Base-by-base conservation (phyloP, 2,888 invertebrate genomes). In the Smittia aterrima region DNA sequence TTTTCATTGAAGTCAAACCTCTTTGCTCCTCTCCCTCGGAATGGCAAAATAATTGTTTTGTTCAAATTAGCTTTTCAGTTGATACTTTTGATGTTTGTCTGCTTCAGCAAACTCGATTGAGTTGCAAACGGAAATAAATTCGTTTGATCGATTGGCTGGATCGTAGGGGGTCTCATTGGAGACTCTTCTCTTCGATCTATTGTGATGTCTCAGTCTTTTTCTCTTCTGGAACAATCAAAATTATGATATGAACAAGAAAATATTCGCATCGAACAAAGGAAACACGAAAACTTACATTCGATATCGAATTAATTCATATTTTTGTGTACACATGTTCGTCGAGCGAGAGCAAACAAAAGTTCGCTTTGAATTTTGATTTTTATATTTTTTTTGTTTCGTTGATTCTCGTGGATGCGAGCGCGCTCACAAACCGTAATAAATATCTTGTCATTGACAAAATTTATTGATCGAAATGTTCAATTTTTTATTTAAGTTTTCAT, bases 261-360 rank as follows among this genome's bases (percentile, higher is more conserved):
- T 47, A 47, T 22, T 22, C 20, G 58, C 58, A 58, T 13, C 18
- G 22, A 18, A 72, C 58, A 72, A 40, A 72, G 62, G 32, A 72
- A 72, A 72, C 72, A 72, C 58, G 72, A 72, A 54, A 72, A 72
- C 58, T 72, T 72, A 72, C 72, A 72, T 72, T 72, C 40, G 32
- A 22, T 58, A 24, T 27, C n/a, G 25, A 54, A 72, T 62, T 72
- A 32, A 72, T 72, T 72, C 72, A 20, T 62, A 72, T 72, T 54
- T 72, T 71, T 53, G 9, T 18, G 22, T 72, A 72, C 72, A 72
- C 54, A 72, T 72, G 72, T 72, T 72, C 54, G 32, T 7, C 41
- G 41, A 25, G 16, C 18, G 47, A 47, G 32, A 67, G 38, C 2
- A 67, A 22, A 68, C 53, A 68, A 58, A 58, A 20, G 47, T 71